Evolutionary conservation across 2,113 vertebrate species (phyloP).

Genomic region (Scalopus aquaticus): DNA sequence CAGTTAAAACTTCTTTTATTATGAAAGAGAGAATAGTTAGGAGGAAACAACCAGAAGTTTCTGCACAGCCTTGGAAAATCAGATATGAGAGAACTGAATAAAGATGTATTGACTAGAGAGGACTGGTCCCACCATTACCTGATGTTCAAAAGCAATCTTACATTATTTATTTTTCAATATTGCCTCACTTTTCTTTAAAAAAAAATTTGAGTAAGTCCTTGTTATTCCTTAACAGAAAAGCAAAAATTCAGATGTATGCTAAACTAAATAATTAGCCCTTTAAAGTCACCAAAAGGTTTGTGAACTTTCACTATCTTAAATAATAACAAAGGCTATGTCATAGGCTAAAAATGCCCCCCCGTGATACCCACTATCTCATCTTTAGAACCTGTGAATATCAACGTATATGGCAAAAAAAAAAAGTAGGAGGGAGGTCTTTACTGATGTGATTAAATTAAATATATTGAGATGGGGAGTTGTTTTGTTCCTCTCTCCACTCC

Average conservation of each 20-base stretch:
- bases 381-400: neutral
- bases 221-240: conserved; percentile 30
- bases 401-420: neutral
- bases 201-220: neutral
- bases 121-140: neutral
- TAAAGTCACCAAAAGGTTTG: neutral
- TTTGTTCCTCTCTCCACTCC: neutral
- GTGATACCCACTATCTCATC: neutral
- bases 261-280: conserved; percentile 42
- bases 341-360: neutral
- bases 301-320: conserved; percentile 6
- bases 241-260: neutral
- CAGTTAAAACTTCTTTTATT: conserved; percentile 24
- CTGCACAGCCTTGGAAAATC: neutral
- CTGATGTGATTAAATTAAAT: neutral
- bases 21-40: neutral
- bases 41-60: neutral
- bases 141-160: neutral
- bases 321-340: neutral
- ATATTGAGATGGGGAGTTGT: neutral
- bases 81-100: neutral
- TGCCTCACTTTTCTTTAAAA: neutral
- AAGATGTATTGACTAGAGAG: neutral
- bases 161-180: conserved; percentile 8
- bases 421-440: neutral